phyloP scores from a whole-genome alignment of 2,113 vertebrate species.

The Argyrosomus japonicus region DNA sequence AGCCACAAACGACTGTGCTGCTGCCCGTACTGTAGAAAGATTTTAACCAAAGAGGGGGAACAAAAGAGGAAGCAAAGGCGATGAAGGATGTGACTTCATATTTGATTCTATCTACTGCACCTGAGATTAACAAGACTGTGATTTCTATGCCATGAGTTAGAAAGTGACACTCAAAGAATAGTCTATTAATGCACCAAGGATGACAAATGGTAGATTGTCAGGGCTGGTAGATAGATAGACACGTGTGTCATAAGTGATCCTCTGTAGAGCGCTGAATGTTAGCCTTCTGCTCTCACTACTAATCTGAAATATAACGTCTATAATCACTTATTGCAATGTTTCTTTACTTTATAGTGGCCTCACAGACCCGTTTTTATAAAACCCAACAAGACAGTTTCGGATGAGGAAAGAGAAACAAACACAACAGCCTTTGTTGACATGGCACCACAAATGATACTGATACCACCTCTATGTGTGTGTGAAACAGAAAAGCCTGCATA shows the following conservation, averaged over 20 bases:
- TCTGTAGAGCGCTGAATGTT: neutral
- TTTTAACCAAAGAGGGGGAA: slow-evolving; percentile 23
- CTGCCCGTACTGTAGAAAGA: slow-evolving; percentile 18
- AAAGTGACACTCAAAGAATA: slow-evolving; percentile 44
- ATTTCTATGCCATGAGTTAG: slow-evolving; percentile 42
- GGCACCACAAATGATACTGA: no score
- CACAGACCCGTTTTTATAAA: neutral
- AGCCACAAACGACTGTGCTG: slow-evolving; percentile 55
- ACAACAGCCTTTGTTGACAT: no score
- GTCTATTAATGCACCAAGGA: slow-evolving; percentile 62
- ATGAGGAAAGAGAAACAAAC: neutral
- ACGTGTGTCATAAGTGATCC: neutral
- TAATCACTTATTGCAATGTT: neutral
- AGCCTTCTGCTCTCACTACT: neutral
- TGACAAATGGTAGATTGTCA: slow-evolving; percentile 59
- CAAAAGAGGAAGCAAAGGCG: slow-evolving; percentile 13
- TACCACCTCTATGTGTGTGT: no score
- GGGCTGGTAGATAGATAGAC: slow-evolving; percentile 11
- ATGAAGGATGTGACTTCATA: slow-evolving; percentile 52
- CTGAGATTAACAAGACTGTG: slow-evolving; percentile 69
- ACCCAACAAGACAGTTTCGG: neutral
- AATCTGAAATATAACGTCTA: neutral
- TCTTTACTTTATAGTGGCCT: neutral
- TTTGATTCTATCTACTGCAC: slow-evolving; percentile 45
- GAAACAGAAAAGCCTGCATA: neutral